Base-by-base conservation (phyloP, 1,140 invertebrate genomes). In the Andricus grossulariae region DNA sequence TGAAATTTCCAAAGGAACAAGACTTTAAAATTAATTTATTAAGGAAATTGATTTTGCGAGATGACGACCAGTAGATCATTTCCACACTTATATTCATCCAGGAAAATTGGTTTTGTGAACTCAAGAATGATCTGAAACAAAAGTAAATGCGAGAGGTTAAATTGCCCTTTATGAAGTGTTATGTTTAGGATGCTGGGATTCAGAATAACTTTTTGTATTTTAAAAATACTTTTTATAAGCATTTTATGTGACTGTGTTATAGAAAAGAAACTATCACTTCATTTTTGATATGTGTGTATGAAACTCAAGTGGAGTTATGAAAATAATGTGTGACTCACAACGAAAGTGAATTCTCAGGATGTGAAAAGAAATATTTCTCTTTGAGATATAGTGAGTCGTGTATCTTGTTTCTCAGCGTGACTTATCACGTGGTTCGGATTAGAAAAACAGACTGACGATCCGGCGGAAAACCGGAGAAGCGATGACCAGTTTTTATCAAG, bases 1-100 rank as follows among this genome's bases (percentile, higher is more conserved):
- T 71, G 91, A 91, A 77, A 86, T 92, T 12, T 84, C 80, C 21
- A 92, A 91, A 25, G 89, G 89, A 15, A 91, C 91, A 2, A 89
- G 85, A 79, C 85, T 91, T 15, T 90, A 73, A 25, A 8, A 16
- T 8, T 15, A 39, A n/a, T 8, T 66, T 8, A 4, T 66, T 66
- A 45, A 11, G 39, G 39, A 45, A 11, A 45, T 45, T 10, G 10
- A 39, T 39, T 66, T 66, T 25, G 12, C 0, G 16, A 32, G 52
- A 54, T 18, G 6, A 54, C 13, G 52, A 18, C 16, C 16, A n/a
- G n/a, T n/a, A 19, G 3, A 25, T 57, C 2, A 32, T 39, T 66
- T 32, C 21, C 5, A 16, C 15, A 8, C 10, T 45, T 45, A 45
- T 1, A 45, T 45, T 45, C 39, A 45, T 45, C 39, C 39, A 45